phyloP scores from a whole-genome alignment of 2,113 vertebrate species.

The Vulpes ferrilata region DNA sequence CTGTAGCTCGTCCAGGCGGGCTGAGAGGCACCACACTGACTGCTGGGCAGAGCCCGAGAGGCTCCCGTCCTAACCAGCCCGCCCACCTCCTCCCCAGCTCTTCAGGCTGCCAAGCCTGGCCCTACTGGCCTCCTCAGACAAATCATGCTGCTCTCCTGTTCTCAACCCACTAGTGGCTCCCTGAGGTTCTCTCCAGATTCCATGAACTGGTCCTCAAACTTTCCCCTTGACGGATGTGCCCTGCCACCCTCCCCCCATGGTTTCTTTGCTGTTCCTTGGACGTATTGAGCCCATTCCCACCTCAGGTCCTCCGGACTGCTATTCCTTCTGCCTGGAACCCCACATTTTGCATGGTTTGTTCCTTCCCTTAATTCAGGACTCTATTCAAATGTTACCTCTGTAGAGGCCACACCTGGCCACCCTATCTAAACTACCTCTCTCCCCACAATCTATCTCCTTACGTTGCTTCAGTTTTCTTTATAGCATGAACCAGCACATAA shows the following conservation, averaged over 20 bases:
- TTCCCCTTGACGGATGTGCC: background rate
- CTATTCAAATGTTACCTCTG: background rate
- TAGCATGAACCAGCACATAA: fast-evolving
- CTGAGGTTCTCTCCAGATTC: background rate
- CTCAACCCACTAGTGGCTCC: background rate
- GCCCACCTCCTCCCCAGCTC: background rate
- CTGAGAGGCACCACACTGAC: background rate
- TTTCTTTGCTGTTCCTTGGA: background rate
- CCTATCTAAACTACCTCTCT: background rate
- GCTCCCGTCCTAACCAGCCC: too few relatives aligned
- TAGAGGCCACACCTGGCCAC: background rate
- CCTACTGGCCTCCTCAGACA: background rate
- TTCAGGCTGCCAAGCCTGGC: background rate
- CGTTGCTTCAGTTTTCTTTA: background rate
- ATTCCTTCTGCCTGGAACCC: background rate
- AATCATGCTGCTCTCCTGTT: background rate
- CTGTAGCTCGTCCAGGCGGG: background rate
- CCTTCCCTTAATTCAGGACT: background rate
- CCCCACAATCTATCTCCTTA: background rate
- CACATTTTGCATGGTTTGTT: background rate
- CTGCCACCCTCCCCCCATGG: background rate
- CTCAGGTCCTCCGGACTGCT: background rate
- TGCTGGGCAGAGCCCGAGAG: background rate
- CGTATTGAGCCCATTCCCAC: background rate
- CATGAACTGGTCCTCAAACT: background rate